A percentile compares a stretch with the other conserved stretches of the same genome.
Conservation (phyloP, 2,113 vertebrate genomes). For the Equus quagga region DNA sequence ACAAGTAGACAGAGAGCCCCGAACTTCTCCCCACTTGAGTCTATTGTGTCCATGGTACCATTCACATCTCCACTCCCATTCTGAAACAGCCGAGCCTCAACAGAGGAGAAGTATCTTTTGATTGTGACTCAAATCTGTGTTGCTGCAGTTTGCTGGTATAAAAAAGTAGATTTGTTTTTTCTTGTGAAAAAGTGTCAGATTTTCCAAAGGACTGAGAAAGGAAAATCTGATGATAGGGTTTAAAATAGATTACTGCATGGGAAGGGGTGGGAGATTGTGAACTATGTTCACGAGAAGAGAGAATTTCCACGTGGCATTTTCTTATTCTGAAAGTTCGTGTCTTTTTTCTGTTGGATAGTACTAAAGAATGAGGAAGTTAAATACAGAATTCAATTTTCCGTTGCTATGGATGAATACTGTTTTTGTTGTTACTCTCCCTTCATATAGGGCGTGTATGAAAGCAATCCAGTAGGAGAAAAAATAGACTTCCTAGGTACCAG, state of each 20-base stretch:
- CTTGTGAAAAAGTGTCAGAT: background rate
- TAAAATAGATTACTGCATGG: background rate
- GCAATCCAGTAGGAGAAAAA: background rate
- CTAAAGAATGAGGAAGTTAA: background rate
- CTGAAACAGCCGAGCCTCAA: background rate
- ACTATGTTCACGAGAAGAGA: background rate
- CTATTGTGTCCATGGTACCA: too few species aligned
- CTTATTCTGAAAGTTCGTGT: slow-evolving; percentile 14
- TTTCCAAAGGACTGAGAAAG: background rate
- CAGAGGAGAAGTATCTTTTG: background rate
- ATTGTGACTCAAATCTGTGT: background rate
- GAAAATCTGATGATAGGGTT: background rate
- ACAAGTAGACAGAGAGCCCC: background rate
- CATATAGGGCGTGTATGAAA: background rate
- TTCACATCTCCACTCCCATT: background rate
- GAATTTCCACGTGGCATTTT: background rate
- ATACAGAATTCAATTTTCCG: background rate
- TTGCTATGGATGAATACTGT: background rate
- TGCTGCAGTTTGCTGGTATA: background rate
- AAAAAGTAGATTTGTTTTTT: background rate
- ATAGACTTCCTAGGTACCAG: background rate
- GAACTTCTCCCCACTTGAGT: background rate
- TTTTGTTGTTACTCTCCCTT: background rate
- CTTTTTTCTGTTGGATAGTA: background rate
- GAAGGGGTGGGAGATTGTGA: background rate